phyloP scores from a whole-genome alignment of 2,888 invertebrate species.

The Trissolcus japonicus region DNA sequence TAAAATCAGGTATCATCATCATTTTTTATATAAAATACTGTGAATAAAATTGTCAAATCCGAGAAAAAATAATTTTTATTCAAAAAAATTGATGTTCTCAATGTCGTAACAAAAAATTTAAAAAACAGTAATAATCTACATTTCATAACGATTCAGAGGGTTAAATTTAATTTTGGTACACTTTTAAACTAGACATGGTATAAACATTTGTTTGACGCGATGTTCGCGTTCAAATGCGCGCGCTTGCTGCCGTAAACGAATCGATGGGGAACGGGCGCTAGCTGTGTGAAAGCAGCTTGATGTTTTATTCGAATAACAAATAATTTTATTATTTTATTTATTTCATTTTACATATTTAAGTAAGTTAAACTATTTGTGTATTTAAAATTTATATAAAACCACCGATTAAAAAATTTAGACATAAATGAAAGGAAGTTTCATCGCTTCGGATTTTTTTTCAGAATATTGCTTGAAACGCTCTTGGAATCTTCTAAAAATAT shows the following conservation, averaged over 20 bases:
- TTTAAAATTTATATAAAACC: no score
- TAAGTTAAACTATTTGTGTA: no score
- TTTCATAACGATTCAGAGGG: constrained; percentile 16
- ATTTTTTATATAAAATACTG: constrained; percentile 18
- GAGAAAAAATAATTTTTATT: background rate
- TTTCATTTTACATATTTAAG: no score
- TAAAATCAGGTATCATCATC: background rate
- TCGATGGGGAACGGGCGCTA: background rate
- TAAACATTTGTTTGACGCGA: constrained; percentile 18
- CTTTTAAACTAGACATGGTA: constrained; percentile 10
- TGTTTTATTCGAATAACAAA: no score
- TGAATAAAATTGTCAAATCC: constrained; percentile 4
- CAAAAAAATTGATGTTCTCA: constrained; percentile 1
- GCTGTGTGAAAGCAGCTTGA: no score
- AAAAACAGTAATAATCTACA: constrained; percentile 19
- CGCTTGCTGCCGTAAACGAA: constrained; percentile 10
- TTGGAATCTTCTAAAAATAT: constrained; percentile 28
- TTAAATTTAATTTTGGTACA: constrained; percentile 22
- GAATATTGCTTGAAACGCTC: constrained; percentile 10
- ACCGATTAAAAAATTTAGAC: no score
- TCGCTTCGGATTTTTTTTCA: constrained; percentile 12
- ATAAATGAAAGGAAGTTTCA: constrained; percentile 6
- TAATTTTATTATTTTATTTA: no score
- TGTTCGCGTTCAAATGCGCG: constrained; percentile 15
- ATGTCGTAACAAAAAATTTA: constrained; percentile 10